A percentile compares a stretch with the other conserved stretches of the same genome.
Evolutionary conservation across 92 coral and sea anemone species (phyloP).

Genomic region (Parazoanthus atlanticus): DNA sequence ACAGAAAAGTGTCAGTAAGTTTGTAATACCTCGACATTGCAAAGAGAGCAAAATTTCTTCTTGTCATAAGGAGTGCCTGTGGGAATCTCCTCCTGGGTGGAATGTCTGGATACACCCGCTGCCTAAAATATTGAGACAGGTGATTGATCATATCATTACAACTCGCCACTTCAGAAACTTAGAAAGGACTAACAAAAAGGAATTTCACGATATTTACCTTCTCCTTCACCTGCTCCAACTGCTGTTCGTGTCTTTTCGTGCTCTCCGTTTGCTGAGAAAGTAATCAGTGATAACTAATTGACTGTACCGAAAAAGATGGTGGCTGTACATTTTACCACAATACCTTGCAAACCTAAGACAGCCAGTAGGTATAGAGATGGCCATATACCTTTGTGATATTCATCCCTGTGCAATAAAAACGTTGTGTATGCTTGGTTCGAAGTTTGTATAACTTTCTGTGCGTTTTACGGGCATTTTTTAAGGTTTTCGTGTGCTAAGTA

Average conservation of each 20-base stretch:
- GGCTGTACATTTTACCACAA: no score
- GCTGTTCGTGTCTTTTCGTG: conserved; percentile 91
- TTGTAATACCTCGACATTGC: conserved; percentile 83
- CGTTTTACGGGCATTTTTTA: no score
- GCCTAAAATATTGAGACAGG: conserved; percentile 53
- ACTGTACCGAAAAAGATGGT: no score
- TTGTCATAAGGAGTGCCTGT: conserved; percentile 95
- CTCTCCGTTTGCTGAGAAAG: conserved; percentile 87
- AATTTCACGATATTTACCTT: no score
- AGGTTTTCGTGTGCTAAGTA: no score
- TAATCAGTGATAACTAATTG: neutral
- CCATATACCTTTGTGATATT: no score
- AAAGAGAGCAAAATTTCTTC: conserved; percentile 90
- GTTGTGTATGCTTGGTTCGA: no score
- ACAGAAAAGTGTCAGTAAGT: neutral
- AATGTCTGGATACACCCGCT: conserved; percentile 95
- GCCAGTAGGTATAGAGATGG: no score
- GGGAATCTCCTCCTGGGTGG: conserved; percentile 98
- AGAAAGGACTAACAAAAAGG: no score
- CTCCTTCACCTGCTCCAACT: conserved; percentile 92
- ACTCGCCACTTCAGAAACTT: neutral
- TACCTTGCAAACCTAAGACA: no score
- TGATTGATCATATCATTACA: neutral
- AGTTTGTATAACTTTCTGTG: no score
- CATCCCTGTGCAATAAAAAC: no score